A percentile compares a stretch with the other conserved stretches of the same genome.
These are phyloP conservation scores for Anolis carolinensis DNA, from an alignment of 2,113 vertebrate species.

Conservation along the genomic window DNA sequence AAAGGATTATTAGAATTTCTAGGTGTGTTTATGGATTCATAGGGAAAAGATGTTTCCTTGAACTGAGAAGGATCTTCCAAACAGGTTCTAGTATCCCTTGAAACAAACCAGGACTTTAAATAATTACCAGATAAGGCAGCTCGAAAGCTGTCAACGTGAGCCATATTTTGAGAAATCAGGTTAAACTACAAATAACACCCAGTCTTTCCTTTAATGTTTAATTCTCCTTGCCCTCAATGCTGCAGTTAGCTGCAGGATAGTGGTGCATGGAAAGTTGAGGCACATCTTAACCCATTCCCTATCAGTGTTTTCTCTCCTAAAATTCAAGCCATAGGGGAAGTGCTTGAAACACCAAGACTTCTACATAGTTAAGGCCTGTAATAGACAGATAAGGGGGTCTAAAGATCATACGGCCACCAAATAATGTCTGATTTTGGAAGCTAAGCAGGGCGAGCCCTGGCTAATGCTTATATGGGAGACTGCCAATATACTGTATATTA, in stretches of 20 bases:
- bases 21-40: background rate
- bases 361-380: background rate
- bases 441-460: no score
- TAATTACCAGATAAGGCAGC: background rate
- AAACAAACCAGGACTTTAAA: constrained; percentile 3
- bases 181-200: background rate
- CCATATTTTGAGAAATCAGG: background rate
- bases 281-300: background rate
- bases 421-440: no score
- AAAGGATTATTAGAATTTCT: background rate
- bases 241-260: background rate
- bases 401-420: no score
- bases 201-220: background rate
- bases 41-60: background rate
- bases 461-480: no score
- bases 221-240: background rate
- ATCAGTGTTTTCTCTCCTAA: background rate
- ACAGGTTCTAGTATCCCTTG: background rate
- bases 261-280: background rate
- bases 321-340: background rate
- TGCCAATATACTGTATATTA: no score
- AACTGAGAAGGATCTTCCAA: background rate
- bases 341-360: background rate
- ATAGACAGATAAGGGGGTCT: background rate
- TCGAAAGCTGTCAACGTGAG: background rate